phyloP scores from a whole-genome alignment of 2,113 vertebrate genomes.

The Redunca redunca region DNA sequence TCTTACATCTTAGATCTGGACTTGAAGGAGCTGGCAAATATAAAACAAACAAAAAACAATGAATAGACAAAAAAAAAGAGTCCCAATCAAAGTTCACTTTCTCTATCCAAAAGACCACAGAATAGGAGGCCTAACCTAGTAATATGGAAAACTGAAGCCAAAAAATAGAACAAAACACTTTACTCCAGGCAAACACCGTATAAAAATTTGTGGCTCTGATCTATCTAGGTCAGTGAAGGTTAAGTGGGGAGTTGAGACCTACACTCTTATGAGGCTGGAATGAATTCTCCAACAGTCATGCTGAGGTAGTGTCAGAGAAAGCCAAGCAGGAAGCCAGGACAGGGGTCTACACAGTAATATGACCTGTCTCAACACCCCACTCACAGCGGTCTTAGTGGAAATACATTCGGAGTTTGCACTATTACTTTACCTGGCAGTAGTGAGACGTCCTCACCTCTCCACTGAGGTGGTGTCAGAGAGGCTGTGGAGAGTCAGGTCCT shows the following conservation, averaged over 20 bases:
- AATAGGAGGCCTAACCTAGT: background rate
- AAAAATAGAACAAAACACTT: background rate
- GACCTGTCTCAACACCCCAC: accelerated
- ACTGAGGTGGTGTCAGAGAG: background rate
- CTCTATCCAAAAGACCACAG: background rate
- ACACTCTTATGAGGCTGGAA: background rate
- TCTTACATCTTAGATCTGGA: background rate
- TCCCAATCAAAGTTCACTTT: background rate
- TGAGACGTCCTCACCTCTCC: background rate
- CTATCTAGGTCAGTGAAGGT: background rate
- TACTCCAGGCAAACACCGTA: background rate
- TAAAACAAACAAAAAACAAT: background rate
- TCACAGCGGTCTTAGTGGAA: background rate
- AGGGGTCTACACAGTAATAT: background rate
- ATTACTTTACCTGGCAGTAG: background rate
- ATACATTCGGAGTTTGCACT: background rate
- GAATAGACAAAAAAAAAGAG: background rate
- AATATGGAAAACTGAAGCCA: background rate
- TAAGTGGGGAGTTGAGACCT: background rate
- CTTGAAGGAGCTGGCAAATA: background rate
- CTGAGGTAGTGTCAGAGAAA: background rate
- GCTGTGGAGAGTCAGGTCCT: background rate
- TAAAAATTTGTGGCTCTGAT: background rate
- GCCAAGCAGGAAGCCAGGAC: background rate
- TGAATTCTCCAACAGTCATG: background rate